These are phyloP conservation scores for Papilio glaucus DNA, from an alignment of 1,140 invertebrate genomes.

Conservation along the genomic window DNA sequence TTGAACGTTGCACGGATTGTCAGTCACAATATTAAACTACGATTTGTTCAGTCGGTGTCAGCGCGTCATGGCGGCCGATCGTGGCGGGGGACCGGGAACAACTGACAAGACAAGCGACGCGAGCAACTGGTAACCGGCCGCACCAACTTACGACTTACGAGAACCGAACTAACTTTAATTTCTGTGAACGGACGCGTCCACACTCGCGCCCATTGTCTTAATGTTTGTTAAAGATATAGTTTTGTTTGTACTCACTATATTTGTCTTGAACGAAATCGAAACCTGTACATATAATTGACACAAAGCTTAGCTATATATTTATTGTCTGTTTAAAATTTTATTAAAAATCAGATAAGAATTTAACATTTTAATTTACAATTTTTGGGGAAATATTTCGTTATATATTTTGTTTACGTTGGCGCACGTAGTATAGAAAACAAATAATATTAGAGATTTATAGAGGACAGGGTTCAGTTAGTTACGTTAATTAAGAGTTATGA, in stretches of 20 bases:
- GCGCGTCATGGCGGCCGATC: conserved; percentile 68
- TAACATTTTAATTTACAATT: background rate
- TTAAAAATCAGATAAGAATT: background rate
- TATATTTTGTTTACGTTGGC: too few species aligned
- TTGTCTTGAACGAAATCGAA: conserved; percentile 25
- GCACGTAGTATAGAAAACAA: background rate
- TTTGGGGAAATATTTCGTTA: too few species aligned
- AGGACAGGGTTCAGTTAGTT: too few species aligned
- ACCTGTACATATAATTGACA: background rate
- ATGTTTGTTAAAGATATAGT: conserved; percentile 38
- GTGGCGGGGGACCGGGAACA: conserved; percentile 62
- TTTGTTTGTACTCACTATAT: conserved; percentile 32
- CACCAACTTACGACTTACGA: conserved; percentile 36
- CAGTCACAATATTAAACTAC: conserved; percentile 52
- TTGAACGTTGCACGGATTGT: conserved; percentile 40
- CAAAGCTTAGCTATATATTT: background rate
- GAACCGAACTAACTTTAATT: conserved; percentile 73
- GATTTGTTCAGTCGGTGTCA: conserved; percentile 44
- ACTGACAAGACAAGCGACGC: conserved; percentile 49
- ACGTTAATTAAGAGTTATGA: too few species aligned
- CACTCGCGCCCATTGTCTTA: conserved; percentile 46
- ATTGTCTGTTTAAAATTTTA: background rate
- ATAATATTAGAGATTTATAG: too few species aligned
- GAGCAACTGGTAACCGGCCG: conserved; percentile 43
- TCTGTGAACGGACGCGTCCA: conserved; percentile 68